Percentiles rank a stretch among this genome's conserved stretches.
Evolutionary conservation across 2,888 invertebrate species (phyloP).

Genomic region (Lepas anatifera): DNA sequence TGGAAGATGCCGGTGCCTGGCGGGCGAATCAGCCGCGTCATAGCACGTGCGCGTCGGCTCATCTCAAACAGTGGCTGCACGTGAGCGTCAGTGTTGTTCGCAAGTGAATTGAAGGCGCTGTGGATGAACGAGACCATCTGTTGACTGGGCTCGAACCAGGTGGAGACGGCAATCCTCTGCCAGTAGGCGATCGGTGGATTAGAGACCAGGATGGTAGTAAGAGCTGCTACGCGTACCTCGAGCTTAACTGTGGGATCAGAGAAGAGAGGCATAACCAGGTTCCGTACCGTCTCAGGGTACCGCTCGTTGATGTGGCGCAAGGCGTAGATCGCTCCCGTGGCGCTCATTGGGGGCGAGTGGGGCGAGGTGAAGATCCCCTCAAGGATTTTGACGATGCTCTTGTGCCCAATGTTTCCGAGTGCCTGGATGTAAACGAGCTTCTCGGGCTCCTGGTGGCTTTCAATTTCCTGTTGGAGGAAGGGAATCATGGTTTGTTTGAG

Average conservation of each 20-base stretch:
- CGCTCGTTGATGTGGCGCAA: constrained; percentile 28
- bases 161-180: constrained; percentile 32
- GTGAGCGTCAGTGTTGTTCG: constrained; percentile 24
- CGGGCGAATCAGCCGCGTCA: neutral
- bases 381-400: constrained; percentile 28
- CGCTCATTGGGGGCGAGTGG: constrained; percentile 23
- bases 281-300: constrained; percentile 21
- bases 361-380: constrained; percentile 27
- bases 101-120: constrained; percentile 28
- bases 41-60: constrained; percentile 7
- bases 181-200: constrained; percentile 30
- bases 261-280: constrained; percentile 17
- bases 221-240: constrained; percentile 32
- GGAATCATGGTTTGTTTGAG: neutral
- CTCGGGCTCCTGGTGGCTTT: constrained; percentile 9
- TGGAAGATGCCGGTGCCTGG: neutral
- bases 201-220: constrained; percentile 29
- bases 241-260: constrained; percentile 17
- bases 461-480: neutral
- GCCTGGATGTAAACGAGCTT: constrained; percentile 29
- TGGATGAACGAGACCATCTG: constrained; percentile 31
- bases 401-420: constrained; percentile 32
- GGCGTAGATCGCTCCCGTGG: constrained; percentile 31
- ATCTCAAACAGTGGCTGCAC: constrained; percentile 13
- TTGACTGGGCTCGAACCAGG: constrained; percentile 30